These are phyloP conservation scores for Xylota segnis DNA, from an alignment of 2,888 invertebrate genomes.

Conservation along the genomic window DNA sequence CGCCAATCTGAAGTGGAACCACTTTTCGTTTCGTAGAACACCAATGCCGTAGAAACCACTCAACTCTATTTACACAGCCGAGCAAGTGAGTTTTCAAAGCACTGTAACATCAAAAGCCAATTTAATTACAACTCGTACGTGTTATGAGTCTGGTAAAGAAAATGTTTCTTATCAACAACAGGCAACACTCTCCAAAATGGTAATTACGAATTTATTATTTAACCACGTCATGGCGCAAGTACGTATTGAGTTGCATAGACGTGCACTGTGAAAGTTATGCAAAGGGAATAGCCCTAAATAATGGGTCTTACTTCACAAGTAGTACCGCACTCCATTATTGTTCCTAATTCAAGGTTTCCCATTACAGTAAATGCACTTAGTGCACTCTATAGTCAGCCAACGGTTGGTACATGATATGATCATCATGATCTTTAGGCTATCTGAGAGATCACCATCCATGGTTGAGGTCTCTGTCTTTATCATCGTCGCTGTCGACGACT, in stretches of 20 bases:
- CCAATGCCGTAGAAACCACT: neutral
- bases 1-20: neutral
- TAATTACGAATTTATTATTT: slow-evolving; percentile 49
- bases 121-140: slow-evolving; percentile 8
- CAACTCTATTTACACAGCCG: neutral
- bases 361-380: slow-evolving; percentile 73
- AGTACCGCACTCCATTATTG: slow-evolving; percentile 70
- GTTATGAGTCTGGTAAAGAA: neutral
- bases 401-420: slow-evolving; percentile 71
- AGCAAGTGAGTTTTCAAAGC: neutral
- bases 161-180: slow-evolving; percentile 21
- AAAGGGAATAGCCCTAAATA: slow-evolving; percentile 71
- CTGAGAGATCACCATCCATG: slow-evolving; percentile 62
- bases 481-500: slow-evolving; percentile 34
- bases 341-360: slow-evolving; percentile 72
- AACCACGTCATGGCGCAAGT: slow-evolving; percentile 40
- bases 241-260: slow-evolving; percentile 31
- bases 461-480: slow-evolving; percentile 68
- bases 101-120: slow-evolving; percentile 2
- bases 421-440: slow-evolving; percentile 74
- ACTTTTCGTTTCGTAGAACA: neutral
- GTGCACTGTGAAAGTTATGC: slow-evolving; percentile 46
- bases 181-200: slow-evolving; percentile 7
- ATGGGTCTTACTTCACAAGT: slow-evolving; percentile 73
- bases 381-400: slow-evolving; percentile 36